Conservation (phyloP, 1,140 invertebrate genomes). For the Drosophila nebulosa region DNA sequence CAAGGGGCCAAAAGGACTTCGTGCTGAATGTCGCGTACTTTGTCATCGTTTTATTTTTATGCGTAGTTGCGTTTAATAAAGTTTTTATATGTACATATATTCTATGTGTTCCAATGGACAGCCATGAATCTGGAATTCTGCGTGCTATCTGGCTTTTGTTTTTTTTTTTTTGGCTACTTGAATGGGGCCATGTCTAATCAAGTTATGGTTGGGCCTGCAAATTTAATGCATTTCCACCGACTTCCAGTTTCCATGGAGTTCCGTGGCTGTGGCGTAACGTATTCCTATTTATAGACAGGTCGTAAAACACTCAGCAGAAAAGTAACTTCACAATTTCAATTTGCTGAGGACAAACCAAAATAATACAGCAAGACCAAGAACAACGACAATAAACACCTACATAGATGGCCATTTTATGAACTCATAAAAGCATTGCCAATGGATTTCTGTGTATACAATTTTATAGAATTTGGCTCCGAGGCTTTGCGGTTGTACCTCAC, state of each 20-base stretch:
- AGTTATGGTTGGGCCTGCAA: conserved; percentile 62
- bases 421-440: conserved; percentile 68
- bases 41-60: conserved; percentile 78
- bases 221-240: conserved; percentile 54
- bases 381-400: conserved; percentile 62
- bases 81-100: conserved; percentile 54
- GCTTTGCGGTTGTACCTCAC: conserved; percentile 27
- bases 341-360: conserved; percentile 41
- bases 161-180: neutral
- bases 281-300: conserved; percentile 66
- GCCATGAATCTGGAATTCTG: neutral
- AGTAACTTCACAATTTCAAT: conserved; percentile 76
- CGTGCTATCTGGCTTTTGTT: conserved; percentile 4
- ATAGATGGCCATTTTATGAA: conserved; percentile 66
- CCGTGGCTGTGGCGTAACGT: conserved; percentile 9
- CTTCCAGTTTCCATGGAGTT: neutral
- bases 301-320: conserved; percentile 70
- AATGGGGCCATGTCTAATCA: conserved; percentile 52
- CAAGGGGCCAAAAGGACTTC: conserved; percentile 39
- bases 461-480: conserved; percentile 16
- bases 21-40: conserved; percentile 60
- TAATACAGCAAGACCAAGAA: conserved; percentile 20
- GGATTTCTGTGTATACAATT: conserved; percentile 45
- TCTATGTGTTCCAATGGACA: neutral
- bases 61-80: conserved; percentile 78